Evolutionary conservation across 2,888 invertebrate genomes (phyloP), one percentile per base, ranked within the genome.

Genomic region (Leptogaster cylindrica): DNA sequence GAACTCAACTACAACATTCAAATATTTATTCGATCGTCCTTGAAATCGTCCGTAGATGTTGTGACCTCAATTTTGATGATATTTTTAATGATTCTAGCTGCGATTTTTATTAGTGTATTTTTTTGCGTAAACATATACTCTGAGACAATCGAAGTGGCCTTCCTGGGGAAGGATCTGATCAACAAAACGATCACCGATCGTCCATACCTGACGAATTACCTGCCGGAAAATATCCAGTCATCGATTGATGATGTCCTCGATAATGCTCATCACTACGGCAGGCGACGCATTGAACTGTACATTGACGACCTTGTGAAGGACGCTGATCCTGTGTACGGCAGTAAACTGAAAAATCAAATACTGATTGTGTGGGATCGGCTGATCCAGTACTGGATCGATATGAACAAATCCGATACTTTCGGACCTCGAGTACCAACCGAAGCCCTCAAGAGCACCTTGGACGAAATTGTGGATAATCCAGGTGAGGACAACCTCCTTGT

Each of bases 321-420:
- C 74, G 89, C 92, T 1, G 91, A 93, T 76, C 87, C 89, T 0
- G 86, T 86, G 23, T 93, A 93, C 80, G 89, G 92, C 36, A 87
- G 88, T 25, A 89, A 90, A 69, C 84, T 97, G 36, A 96, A 97
- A 77, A 87, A 88, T 70, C 95, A 96, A 81, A 89, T 95, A 1
- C 82, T 97, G 36, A 94, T 95, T 79, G 84, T 97, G 14, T 97
- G 95, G 94, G 97, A 97, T 81, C 85, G 93, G 68, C 86, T 96
- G 46, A 97, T 97, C 81, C 93, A 95, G 80, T 90, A 92, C 68
- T 95, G 93, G 93, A 90, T 94, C 81, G 89, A 91, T 76, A 87
- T 89, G 0, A 86, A 86, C 72, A 81, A 81, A 65, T 77, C 79
- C 8, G 83, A 84, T 68, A 74, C 81, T 5, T 77, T 82, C 71